phyloP scores from a whole-genome alignment of 1,140 invertebrate species.

The Tetragnatha versicolor region DNA sequence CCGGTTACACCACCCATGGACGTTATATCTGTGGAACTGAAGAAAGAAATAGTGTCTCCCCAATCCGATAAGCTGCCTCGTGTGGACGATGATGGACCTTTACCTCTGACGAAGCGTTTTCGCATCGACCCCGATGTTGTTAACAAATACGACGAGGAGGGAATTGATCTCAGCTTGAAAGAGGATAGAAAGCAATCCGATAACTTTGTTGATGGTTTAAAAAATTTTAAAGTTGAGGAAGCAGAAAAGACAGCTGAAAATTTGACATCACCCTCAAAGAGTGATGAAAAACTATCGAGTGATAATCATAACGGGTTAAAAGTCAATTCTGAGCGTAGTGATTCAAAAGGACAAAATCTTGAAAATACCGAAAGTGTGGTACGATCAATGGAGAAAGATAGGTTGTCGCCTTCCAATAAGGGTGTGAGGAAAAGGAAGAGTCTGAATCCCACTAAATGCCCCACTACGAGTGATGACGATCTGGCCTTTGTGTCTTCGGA shows the following conservation, averaged over 20 bases:
- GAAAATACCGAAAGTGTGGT: neutral
- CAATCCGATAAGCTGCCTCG: neutral
- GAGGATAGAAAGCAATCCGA: slow-evolving; percentile 2
- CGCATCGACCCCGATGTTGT: neutral
- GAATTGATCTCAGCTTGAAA: slow-evolving; percentile 48
- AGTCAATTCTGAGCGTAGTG: neutral
- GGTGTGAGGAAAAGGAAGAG: slow-evolving; percentile 82
- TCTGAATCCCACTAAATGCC: slow-evolving; percentile 85
- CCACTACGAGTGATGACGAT: slow-evolving; percentile 62
- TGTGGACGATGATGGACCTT: slow-evolving; percentile 8
- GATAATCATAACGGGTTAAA: neutral
- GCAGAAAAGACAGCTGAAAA: neutral
- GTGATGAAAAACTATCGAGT: neutral
- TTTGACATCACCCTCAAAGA: neutral
- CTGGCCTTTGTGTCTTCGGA: slow-evolving; percentile 54
- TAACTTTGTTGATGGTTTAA: neutral
- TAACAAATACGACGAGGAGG: slow-evolving; percentile 1
- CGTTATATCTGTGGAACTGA: neutral
- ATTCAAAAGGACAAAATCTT: neutral
- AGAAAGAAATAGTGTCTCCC: neutral
- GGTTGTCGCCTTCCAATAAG: slow-evolving; percentile 45
- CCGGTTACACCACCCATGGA: neutral
- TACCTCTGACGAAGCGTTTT: slow-evolving; percentile 34
- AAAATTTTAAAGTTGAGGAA: no score
- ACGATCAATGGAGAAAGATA: neutral